Conservation (phyloP, 2,888 invertebrate species). For the Philereme vetulata region DNA sequence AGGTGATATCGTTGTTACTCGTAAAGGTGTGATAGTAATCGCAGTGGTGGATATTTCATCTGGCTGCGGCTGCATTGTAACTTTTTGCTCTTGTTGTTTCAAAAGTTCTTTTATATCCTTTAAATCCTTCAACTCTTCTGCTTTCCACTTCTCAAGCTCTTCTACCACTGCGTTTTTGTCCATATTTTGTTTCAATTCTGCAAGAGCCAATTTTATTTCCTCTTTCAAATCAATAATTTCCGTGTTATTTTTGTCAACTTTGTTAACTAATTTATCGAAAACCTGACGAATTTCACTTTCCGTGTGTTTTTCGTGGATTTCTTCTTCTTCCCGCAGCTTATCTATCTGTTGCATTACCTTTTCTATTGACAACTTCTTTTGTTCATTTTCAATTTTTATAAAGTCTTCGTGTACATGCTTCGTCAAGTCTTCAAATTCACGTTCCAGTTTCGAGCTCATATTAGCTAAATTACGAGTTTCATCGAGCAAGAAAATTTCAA, state of each 20-base stretch:
- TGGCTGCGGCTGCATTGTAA: background rate
- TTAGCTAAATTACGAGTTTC: constrained; percentile 55
- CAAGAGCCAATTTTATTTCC: constrained; percentile 51
- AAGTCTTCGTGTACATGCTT: constrained; percentile 49
- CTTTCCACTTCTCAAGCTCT: constrained; percentile 45
- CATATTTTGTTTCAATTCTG: constrained; percentile 44
- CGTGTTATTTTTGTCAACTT: constrained; percentile 19
- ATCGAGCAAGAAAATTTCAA: constrained; percentile 48
- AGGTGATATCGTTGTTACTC: constrained; percentile 20
- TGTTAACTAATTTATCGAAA: constrained; percentile 50
- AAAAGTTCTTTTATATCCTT: constrained; percentile 17
- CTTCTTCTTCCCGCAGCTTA: constrained; percentile 53
- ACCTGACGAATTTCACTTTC: constrained; percentile 55
- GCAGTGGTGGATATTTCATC: constrained; percentile 5
- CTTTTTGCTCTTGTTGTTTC: background rate
- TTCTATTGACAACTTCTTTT: constrained; percentile 46
- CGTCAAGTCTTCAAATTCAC: constrained; percentile 58
- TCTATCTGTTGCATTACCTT: constrained; percentile 55
- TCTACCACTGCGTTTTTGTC: constrained; percentile 41
- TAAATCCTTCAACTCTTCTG: constrained; percentile 40
- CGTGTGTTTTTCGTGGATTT: constrained; percentile 47
- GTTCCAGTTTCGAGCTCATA: constrained; percentile 53
- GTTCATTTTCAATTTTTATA: constrained; percentile 37
- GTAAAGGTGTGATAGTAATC: constrained; percentile 14
- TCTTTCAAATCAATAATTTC: constrained; percentile 38